A percentile compares a stretch with the other conserved stretches of the same genome.
Evolutionary conservation across 2,888 invertebrate species (phyloP).

Genomic region (Malthinus flaveolus): DNA sequence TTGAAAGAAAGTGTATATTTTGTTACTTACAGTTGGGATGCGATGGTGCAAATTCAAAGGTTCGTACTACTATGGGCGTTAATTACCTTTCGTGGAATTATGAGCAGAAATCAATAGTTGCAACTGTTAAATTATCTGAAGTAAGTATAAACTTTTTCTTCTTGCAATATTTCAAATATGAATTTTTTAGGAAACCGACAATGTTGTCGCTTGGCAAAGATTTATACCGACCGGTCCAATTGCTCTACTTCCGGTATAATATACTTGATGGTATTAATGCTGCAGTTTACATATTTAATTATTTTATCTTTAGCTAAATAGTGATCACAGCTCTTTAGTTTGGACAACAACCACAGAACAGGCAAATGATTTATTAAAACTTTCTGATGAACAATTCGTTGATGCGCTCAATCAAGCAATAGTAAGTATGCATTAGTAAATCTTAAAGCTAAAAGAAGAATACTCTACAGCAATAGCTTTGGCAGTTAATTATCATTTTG

Average conservation of each 20-base stretch:
- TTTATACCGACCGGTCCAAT: slow-evolving; percentile 92
- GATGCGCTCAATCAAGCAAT: slow-evolving; percentile 86
- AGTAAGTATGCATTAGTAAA: slow-evolving; percentile 57
- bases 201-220: slow-evolving; percentile 94
- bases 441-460: no score
- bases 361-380: slow-evolving; percentile 71
- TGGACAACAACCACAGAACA: slow-evolving; percentile 84
- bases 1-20: not conserved
- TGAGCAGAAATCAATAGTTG: slow-evolving; percentile 89
- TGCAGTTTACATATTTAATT: slow-evolving; percentile 1
- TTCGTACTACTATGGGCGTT: slow-evolving; percentile 80
- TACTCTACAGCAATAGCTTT: no score
- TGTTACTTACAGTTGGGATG: slow-evolving; percentile 77
- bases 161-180: not conserved
- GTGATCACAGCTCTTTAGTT: slow-evolving; percentile 83
- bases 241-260: slow-evolving; percentile 78
- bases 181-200: slow-evolving; percentile 65
- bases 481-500: no score
- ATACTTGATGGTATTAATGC: not conserved
- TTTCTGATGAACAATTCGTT: slow-evolving; percentile 80
- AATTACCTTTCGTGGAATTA: slow-evolving; percentile 84
- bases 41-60: slow-evolving; percentile 89
- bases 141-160: slow-evolving; percentile 54
- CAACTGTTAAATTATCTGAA: slow-evolving; percentile 81
- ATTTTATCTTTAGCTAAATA: slow-evolving; percentile 61